phyloP scores from a whole-genome alignment of 2,113 vertebrate genomes.

The Etheostoma spectabile region DNA sequence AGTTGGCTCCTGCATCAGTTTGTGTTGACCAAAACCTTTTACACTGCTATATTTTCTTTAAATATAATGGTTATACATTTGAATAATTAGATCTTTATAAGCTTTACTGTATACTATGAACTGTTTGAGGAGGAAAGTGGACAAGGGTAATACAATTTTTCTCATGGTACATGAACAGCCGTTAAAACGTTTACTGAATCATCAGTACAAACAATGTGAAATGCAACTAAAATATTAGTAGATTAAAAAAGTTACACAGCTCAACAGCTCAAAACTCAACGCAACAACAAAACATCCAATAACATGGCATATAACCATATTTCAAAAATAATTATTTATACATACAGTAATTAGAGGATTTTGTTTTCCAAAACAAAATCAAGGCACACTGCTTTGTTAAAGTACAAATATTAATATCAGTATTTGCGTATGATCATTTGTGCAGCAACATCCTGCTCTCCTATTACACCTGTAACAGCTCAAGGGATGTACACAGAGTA shows the following conservation, averaged over 20 bases:
- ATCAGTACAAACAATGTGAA: background rate
- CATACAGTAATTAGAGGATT: background rate
- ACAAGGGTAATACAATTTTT: background rate
- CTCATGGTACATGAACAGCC: background rate
- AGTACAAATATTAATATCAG: background rate
- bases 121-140: background rate
- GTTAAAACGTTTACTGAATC: background rate
- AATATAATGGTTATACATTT: background rate
- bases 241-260: background rate
- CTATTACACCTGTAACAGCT: background rate
- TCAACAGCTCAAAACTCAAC: background rate
- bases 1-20: background rate
- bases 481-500: too few species aligned
- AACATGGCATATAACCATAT: background rate
- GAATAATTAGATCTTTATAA: background rate
- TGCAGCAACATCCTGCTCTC: background rate
- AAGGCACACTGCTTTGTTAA: background rate
- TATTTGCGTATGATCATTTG: background rate
- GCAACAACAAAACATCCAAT: background rate
- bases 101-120: background rate
- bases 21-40: background rate
- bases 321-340: too few species aligned
- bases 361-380: background rate
- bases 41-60: background rate
- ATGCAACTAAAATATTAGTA: background rate